Evolutionary conservation across 2,888 invertebrate species (phyloP).

Genomic region (Malacosoma neustria): DNA sequence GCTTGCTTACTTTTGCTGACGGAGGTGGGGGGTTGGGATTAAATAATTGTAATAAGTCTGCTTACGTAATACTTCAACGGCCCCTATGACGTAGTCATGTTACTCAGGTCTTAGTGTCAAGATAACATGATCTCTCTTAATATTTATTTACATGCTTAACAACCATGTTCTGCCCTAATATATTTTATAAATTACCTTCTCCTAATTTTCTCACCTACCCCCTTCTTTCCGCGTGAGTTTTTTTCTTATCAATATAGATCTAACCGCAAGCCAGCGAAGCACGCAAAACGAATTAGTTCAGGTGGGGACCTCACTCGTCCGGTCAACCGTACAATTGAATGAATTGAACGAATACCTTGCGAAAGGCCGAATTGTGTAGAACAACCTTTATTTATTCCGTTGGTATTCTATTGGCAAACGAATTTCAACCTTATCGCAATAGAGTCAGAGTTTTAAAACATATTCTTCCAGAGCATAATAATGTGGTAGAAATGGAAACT

Average conservation of each 20-base stretch:
- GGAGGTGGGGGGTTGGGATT: no score
- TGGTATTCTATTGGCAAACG: neutral
- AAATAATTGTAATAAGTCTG: no score
- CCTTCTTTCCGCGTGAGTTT: constrained; percentile 3
- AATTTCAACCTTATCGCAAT: neutral
- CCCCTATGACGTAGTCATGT: no score
- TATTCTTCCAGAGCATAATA: neutral
- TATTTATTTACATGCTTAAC: no score
- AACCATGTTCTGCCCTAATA: no score
- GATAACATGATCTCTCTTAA: no score
- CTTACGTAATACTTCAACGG: no score
- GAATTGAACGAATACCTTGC: constrained; percentile 23
- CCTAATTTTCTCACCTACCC: neutral
- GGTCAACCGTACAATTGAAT: constrained; percentile 40
- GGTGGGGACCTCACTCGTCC: constrained; percentile 30
- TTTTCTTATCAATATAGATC: constrained; percentile 17
- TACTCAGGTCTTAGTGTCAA: no score
- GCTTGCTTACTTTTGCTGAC: no score
- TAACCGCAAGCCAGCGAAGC: constrained; percentile 20
- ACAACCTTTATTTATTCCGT: constrained; percentile 11
- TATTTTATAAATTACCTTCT: neutral
- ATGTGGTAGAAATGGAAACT: neutral
- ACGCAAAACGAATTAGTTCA: constrained; percentile 39
- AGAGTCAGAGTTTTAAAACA: no score
- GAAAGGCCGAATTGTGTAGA: constrained; percentile 4